Percentiles rank a stretch among this genome's conserved stretches.
phyloP scores from a whole-genome alignment of 2,888 invertebrate species.

The Eupithecia centaureata region DNA sequence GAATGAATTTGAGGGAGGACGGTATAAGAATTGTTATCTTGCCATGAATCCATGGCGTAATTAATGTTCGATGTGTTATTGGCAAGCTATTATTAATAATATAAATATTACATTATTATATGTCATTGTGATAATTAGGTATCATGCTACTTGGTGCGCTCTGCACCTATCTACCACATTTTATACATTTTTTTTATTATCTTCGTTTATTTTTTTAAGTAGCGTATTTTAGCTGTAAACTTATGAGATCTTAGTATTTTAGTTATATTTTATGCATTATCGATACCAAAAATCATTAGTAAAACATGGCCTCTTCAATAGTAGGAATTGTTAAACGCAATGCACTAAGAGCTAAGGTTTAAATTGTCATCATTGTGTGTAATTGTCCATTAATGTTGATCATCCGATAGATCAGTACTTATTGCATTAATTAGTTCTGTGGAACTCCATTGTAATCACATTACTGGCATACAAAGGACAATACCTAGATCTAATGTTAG shows the following conservation, averaged over 20 bases:
- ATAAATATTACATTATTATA: conserved; percentile 39
- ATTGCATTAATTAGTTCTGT: conserved; percentile 55
- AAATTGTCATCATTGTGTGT: conserved; percentile 52
- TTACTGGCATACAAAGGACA: conserved; percentile 84
- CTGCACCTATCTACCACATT: conserved; percentile 41
- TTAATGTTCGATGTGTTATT: conserved; percentile 75
- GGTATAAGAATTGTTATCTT: conserved; percentile 71
- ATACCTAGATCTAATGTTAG: conserved; percentile 85
- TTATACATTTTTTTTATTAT: conserved; percentile 45
- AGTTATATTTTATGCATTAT: conserved; percentile 57
- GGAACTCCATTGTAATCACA: conserved; percentile 73
- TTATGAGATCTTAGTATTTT: conserved; percentile 44
- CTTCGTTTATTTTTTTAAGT: conserved; percentile 44
- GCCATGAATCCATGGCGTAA: conserved; percentile 72
- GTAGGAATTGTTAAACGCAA: conserved; percentile 58
- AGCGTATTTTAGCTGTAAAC: conserved; percentile 43
- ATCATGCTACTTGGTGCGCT: conserved; percentile 69
- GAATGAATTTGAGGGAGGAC: conserved; percentile 55
- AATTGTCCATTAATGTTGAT: conserved; percentile 64
- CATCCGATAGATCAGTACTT: conserved; percentile 57
- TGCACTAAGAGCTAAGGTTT: conserved; percentile 64
- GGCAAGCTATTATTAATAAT: conserved; percentile 66
- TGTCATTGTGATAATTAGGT: conserved; percentile 78
- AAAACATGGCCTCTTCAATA: conserved; percentile 68
- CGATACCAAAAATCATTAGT: conserved; percentile 67